These are phyloP conservation scores for Sebastes hubbsi DNA, from an alignment of 2,797 vertebrate species.

Conservation along the genomic window DNA sequence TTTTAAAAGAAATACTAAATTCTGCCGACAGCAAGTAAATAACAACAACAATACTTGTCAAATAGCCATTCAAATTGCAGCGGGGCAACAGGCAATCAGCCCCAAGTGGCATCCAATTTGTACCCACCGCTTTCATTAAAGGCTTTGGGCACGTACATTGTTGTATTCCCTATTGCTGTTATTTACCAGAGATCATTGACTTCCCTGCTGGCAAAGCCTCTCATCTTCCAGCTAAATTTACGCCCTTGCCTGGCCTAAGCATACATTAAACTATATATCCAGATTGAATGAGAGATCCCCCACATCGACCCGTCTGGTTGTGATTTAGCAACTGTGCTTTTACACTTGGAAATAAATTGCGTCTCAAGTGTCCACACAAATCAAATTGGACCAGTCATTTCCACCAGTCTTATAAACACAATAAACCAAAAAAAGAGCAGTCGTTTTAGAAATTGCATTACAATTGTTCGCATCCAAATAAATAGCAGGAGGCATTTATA, in stretches of 20 bases:
- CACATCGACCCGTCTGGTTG: neutral
- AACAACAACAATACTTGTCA: neutral
- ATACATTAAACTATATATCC: neutral
- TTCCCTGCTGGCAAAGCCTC: neutral
- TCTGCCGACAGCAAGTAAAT: neutral
- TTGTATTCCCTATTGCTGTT: neutral
- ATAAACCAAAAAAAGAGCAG: neutral
- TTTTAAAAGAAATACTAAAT: neutral
- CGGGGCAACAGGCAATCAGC: too few species aligned
- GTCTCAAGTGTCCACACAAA: conserved; percentile 29
- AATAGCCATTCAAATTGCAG: neutral
- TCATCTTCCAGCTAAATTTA: neutral
- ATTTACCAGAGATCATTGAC: neutral
- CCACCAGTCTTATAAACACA: neutral
- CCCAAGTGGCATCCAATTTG: too few species aligned
- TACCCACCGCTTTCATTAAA: too few species aligned
- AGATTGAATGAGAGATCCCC: neutral
- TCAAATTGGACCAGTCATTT: conserved; percentile 28
- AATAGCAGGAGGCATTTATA: neutral
- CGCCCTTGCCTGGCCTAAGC: neutral
- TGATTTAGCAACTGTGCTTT: conserved; percentile 28
- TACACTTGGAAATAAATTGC: conserved; percentile 19
- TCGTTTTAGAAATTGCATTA: neutral
- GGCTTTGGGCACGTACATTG: too few species aligned
- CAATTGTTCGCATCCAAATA: neutral